These are phyloP conservation scores for Chelmon rostratus DNA, from an alignment of 2,797 vertebrate species.

Conservation along the genomic window DNA sequence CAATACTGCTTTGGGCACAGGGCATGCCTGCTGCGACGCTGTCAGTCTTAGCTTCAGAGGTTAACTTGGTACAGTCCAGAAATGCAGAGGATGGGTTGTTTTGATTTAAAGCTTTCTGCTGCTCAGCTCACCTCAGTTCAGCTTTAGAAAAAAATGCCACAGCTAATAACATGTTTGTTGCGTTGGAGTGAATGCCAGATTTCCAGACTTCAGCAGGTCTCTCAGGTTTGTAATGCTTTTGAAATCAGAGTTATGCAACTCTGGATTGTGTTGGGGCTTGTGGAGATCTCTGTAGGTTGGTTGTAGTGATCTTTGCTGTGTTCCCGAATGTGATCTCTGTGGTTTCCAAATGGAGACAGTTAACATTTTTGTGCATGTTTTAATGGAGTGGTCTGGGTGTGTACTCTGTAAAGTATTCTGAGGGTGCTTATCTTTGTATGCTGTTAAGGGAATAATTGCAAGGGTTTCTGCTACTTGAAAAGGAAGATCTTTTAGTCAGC, in stretches of 20 bases:
- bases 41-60: slow-evolving; percentile 40
- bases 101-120: slow-evolving; percentile 42
- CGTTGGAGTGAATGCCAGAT: slow-evolving; percentile 64
- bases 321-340: slow-evolving; percentile 18
- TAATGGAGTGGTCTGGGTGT: slow-evolving; percentile 30
- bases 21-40: slow-evolving; percentile 14
- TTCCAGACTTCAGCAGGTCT: slow-evolving; percentile 66
- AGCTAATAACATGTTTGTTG: slow-evolving; percentile 64
- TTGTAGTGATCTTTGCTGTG: slow-evolving; percentile 10
- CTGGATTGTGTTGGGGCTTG: slow-evolving; percentile 37
- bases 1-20: slow-evolving; percentile 64
- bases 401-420: slow-evolving; percentile 22
- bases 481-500: slow-evolving; percentile 1
- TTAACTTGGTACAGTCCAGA: slow-evolving; percentile 54
- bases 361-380: slow-evolving; percentile 37
- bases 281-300: slow-evolving; percentile 24
- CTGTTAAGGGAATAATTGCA: slow-evolving; percentile 20
- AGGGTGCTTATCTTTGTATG: slow-evolving; percentile 32
- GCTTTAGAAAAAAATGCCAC: slow-evolving; percentile 72
- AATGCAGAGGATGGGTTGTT: slow-evolving; percentile 64
- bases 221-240: slow-evolving; percentile 72
- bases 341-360: slow-evolving; percentile 15
- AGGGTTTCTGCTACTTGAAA: slow-evolving; percentile 7
- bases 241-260: slow-evolving; percentile 49
- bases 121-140: slow-evolving; percentile 41